Evolutionary conservation across 2,797 vertebrate genomes (phyloP), one percentile per base, ranked within the genome.

Genomic region (Xerus rutilus): DNA sequence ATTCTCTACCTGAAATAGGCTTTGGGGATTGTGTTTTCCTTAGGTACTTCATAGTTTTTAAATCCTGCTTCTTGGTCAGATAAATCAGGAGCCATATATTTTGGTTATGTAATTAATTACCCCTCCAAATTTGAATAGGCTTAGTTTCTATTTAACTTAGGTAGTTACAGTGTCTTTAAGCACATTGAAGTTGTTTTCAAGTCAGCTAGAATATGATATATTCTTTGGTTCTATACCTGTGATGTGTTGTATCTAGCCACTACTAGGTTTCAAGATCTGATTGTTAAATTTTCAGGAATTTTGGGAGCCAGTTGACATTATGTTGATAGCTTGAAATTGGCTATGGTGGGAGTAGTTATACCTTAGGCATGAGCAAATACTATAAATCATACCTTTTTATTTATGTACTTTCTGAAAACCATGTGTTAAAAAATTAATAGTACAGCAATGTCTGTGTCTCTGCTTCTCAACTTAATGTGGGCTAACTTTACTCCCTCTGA

Each of bases 391-490:
- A 17, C 2, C 5, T 65, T 90, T 93, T 83, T 62, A 83, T 91
- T 95, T 74, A 90, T 59, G 67, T 70, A 65, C 59, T 72, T 89
- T 86, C 92, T 90, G 52, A 94, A n/a, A 86, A 25, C 4, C 18
- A 70, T n/a, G 5, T 94, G 47, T 91, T 95, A 69, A 93, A 79
- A 81, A 77, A 93, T 91, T 95, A 76, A 93, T 86, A 91, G 20
- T 78, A 92, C 30, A 87, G 59, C 39, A 85, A 30, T 49, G 7
- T 73, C 69, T 74, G n/a, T 86, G 39, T 87, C 49, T 91, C 39
- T 93, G 13, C 92, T 83, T 94, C 67, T 94, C 83, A 91, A 73
- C 43, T 85, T 84, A 87, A 84, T 72, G 35, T 69, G 79, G 32
- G 7, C 35, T 94, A 96, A 96, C 35, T 69, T 86, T 35, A 88